Evolutionary conservation across 1,140 invertebrate species (phyloP).

Genomic region (Brachionus sp.): DNA sequence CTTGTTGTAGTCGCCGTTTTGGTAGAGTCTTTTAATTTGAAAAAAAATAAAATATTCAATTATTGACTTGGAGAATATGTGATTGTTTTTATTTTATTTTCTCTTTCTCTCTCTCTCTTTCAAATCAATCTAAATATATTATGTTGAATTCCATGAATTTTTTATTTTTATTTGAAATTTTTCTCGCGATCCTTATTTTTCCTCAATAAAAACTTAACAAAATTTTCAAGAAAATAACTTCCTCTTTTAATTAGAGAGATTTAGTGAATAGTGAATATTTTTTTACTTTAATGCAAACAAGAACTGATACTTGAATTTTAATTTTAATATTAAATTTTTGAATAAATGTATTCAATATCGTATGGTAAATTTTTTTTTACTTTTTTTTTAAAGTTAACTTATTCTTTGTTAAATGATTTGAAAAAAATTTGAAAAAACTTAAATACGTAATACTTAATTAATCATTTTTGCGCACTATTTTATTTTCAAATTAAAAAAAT

Average conservation of each 20-base stretch:
- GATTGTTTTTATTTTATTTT: background rate
- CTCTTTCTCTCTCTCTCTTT: background rate
- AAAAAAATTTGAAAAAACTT: background rate
- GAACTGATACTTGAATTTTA: too few relatives aligned
- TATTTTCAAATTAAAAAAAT: background rate
- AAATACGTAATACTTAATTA: background rate
- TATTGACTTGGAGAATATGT: background rate
- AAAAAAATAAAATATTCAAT: background rate
- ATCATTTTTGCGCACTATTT: background rate
- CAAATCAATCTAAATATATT: background rate
- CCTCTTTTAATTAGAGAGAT: background rate
- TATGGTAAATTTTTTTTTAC: too few relatives aligned
- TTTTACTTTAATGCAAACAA: too few relatives aligned
- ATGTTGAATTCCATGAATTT: constrained; percentile 36
- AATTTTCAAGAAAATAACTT: background rate
- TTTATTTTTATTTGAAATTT: constrained; percentile 18
- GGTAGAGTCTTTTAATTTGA: background rate
- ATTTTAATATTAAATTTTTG: too few relatives aligned
- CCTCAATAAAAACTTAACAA: background rate
- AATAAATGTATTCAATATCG: too few relatives aligned
- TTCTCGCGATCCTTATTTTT: background rate
- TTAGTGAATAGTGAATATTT: background rate
- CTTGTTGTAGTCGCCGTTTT: constrained; percentile 14
- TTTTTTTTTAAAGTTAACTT: too few relatives aligned
- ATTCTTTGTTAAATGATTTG: too few relatives aligned